These are phyloP conservation scores for Lasioglossum figueresi DNA, from an alignment of 2,888 invertebrate species.

Conservation along the genomic window DNA sequence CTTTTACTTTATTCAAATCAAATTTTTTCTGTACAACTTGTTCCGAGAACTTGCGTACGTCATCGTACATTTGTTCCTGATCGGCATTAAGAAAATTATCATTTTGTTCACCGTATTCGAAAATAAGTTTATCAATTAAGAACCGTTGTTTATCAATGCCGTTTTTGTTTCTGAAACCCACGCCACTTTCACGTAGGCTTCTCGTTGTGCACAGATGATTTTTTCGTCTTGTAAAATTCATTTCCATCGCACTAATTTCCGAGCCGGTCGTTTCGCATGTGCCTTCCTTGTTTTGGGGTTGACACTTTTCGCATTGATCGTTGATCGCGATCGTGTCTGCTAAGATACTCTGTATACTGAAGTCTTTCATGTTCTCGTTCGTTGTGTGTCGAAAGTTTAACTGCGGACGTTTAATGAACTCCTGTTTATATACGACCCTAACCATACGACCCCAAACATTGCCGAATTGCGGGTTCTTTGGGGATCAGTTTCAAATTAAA, in stretches of 20 bases:
- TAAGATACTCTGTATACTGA: slow-evolving; percentile 51
- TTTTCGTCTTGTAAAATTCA: not conserved
- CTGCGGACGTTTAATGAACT: slow-evolving; percentile 40
- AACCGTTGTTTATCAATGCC: not conserved
- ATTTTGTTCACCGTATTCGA: not conserved
- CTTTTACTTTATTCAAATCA: not conserved
- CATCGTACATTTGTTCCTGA: not conserved
- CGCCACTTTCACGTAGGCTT: not conserved
- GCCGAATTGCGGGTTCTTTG: slow-evolving; percentile 72
- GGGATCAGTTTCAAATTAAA: slow-evolving; percentile 77
- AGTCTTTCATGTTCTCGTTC: slow-evolving; percentile 37
- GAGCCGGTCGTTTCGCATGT: not conserved
- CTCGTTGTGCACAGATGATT: not conserved
- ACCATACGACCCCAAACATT: slow-evolving; percentile 44
- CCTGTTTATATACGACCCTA: slow-evolving; percentile 48
- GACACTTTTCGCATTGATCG: not conserved
- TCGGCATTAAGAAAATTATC: not conserved
- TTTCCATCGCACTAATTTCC: not conserved
- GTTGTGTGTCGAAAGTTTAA: slow-evolving; percentile 38
- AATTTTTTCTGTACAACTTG: not conserved
- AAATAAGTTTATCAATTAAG: not conserved
- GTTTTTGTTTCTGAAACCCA: not conserved
- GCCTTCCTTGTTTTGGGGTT: not conserved
- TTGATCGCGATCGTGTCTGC: slow-evolving; percentile 13
- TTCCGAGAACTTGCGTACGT: not conserved